A percentile compares a stretch with the other conserved stretches of the same genome.
Conservation (phyloP, 2,113 vertebrate species). For the Corythaeola cristata region DNA sequence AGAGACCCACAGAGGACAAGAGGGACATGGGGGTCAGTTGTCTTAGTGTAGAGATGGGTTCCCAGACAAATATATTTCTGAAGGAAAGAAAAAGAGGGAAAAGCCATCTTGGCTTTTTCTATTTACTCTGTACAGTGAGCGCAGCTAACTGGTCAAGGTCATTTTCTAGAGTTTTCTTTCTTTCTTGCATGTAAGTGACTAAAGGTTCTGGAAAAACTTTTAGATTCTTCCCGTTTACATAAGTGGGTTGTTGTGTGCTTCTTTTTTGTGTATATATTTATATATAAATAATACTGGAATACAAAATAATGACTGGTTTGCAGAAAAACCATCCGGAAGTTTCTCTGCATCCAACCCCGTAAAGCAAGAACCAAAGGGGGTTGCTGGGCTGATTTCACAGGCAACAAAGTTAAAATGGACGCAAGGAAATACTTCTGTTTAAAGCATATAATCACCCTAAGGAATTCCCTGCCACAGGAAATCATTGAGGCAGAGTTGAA, state of each 20-base stretch:
- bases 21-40: neutral
- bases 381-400: neutral
- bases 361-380: neutral
- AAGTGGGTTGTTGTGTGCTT: neutral
- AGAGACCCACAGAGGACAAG: neutral
- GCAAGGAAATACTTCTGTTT: constrained; percentile 53
- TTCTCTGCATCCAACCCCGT: neutral
- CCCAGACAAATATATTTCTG: neutral
- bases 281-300: constrained; percentile 6
- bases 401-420: constrained; percentile 48
- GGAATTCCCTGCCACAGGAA: constrained; percentile 59
- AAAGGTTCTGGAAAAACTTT: constrained; percentile 44
- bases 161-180: neutral
- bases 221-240: constrained; percentile 22
- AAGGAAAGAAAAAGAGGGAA: neutral
- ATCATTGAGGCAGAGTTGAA: constrained; percentile 9
- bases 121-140: neutral
- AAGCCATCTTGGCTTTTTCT: neutral
- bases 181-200: neutral
- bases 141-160: neutral
- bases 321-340: neutral
- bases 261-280: neutral
- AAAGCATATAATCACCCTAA: constrained; percentile 51
- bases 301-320: constrained; percentile 32
- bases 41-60: neutral